A percentile compares a stretch with the other conserved stretches of the same genome.
These are phyloP conservation scores for Scotopteryx bipunctaria DNA, from an alignment of 2,888 invertebrate genomes.

Conservation along the genomic window DNA sequence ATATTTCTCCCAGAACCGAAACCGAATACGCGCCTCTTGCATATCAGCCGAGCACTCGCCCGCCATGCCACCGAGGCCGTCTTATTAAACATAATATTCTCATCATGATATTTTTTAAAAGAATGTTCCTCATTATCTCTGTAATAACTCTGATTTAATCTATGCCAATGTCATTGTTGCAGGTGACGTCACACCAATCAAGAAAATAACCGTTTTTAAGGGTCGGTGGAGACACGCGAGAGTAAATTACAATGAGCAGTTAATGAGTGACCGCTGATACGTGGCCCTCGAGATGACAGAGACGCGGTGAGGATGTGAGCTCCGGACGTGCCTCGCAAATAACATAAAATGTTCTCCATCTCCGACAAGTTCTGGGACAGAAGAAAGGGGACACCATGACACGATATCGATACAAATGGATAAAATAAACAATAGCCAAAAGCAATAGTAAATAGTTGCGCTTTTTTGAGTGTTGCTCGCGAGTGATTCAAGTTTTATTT, in stretches of 20 bases:
- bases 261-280: constrained; percentile 47
- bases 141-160: constrained; percentile 28
- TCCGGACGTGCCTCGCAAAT: constrained; percentile 44
- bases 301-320: constrained; percentile 43
- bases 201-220: constrained; percentile 51
- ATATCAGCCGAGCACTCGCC: no score
- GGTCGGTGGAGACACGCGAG: constrained; percentile 42
- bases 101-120: no score
- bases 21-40: no score
- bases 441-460: constrained; percentile 56
- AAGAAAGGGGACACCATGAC: constrained; percentile 73
- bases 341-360: constrained; percentile 66
- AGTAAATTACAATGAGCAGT: constrained; percentile 47
- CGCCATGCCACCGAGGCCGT: no score
- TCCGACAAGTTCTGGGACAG: constrained; percentile 73
- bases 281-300: constrained; percentile 28
- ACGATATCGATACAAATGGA: constrained; percentile 56
- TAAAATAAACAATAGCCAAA: constrained; percentile 53
- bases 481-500: constrained; percentile 60
- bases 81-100: no score
- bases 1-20: no score
- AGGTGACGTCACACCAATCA: constrained; percentile 57
- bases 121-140: no score
- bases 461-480: constrained; percentile 73
- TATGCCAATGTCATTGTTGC: constrained; percentile 54